A percentile compares a stretch with the other conserved stretches of the same genome.
phyloP scores from a whole-genome alignment of 2,888 invertebrate species.

The Chaetogeoica ovagalla region DNA sequence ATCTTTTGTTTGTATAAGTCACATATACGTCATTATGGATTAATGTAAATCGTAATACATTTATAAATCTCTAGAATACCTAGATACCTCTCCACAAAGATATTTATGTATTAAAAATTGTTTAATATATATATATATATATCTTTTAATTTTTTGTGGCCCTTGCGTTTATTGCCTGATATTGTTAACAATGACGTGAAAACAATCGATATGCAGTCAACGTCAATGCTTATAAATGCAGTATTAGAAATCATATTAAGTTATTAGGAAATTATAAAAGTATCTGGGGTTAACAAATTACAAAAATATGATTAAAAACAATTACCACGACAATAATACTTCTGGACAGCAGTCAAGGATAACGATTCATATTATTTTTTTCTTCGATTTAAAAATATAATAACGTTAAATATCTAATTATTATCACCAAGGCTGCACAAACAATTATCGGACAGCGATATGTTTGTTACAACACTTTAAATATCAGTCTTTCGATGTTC shows the following conservation, averaged over 20 bases:
- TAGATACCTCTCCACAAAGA: constrained; percentile 7
- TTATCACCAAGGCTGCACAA: constrained; percentile 52
- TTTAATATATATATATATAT: constrained; percentile 3
- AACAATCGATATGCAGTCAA: constrained; percentile 17
- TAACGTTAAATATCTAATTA: constrained; percentile 51
- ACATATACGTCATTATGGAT: not conserved
- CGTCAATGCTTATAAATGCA: constrained; percentile 8
- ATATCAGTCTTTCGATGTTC: constrained; percentile 52
- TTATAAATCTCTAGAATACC: constrained; percentile 5
- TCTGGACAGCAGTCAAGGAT: constrained; percentile 51
- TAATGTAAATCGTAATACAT: constrained; percentile 9
- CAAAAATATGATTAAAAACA: constrained; percentile 51
- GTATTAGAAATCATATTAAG: constrained; percentile 40
- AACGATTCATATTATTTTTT: constrained; percentile 49
- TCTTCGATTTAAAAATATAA: constrained; percentile 50
- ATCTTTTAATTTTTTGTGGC: constrained; percentile 17
- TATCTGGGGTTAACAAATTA: constrained; percentile 46
- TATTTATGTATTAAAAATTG: constrained; percentile 28
- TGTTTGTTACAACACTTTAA: constrained; percentile 51
- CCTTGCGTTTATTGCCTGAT: constrained; percentile 28
- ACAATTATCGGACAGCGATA: constrained; percentile 40
- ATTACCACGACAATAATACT: constrained; percentile 50
- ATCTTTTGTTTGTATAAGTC: constrained; percentile 31
- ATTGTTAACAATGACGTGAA: constrained; percentile 23
- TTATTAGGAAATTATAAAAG: constrained; percentile 45